Percentiles rank a stretch among this genome's conserved stretches.
Conservation (phyloP, 2,797 vertebrate species). For the Sparus aurata region DNA sequence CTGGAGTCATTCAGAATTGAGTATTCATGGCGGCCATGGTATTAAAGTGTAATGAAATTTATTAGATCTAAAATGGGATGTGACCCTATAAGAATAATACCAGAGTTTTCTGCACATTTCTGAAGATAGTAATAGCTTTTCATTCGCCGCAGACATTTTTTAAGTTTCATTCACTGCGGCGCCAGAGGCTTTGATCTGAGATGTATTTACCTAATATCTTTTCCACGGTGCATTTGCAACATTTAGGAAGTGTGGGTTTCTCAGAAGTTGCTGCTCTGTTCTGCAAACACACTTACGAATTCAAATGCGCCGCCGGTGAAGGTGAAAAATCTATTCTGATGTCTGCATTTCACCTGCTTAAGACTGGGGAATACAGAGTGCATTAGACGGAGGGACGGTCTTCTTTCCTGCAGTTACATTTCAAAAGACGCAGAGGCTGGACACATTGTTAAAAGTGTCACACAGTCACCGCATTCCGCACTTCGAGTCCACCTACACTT, state of each 20-base stretch:
- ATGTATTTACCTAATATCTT: constrained; percentile 50
- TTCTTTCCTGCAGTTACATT: not conserved
- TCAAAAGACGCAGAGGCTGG: not conserved
- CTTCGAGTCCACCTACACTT: constrained; percentile 32
- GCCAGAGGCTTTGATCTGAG: constrained; percentile 52
- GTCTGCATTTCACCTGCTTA: not conserved
- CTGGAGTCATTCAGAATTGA: constrained; percentile 45
- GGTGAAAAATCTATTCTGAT: not conserved
- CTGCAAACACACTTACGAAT: constrained; percentile 8
- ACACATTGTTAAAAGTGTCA: constrained; percentile 6
- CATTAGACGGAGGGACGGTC: not conserved
- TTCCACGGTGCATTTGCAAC: constrained; percentile 24
- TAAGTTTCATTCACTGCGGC: constrained; percentile 22
- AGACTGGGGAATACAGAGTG: not conserved
- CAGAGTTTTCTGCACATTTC: constrained; percentile 44
- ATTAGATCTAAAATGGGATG: constrained; percentile 63
- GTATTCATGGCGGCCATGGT: constrained; percentile 45
- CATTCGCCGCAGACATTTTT: constrained; percentile 33
- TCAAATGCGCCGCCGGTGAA: not conserved
- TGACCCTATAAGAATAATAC: constrained; percentile 58
- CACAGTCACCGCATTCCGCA: constrained; percentile 10
- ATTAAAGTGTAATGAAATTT: constrained; percentile 65
- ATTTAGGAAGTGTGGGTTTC: constrained; percentile 23
- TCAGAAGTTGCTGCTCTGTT: constrained; percentile 4
- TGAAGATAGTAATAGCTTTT: constrained; percentile 39